phyloP scores from a whole-genome alignment of 2,797 vertebrate genomes.

The Micropoecilia bifurca region DNA sequence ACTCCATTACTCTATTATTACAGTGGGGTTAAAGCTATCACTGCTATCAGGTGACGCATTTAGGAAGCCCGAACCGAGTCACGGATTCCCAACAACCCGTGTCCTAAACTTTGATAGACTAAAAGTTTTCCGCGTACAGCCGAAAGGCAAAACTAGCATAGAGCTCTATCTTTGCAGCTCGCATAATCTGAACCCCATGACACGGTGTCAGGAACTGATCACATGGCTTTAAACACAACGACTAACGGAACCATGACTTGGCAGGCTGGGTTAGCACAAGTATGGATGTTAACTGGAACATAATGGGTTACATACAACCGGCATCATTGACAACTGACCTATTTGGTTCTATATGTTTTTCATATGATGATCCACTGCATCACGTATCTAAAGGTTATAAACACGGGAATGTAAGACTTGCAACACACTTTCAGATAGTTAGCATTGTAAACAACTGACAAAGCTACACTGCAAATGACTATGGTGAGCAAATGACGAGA shows the following conservation, averaged over 20 bases:
- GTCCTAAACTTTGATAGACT: background rate
- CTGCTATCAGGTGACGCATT: background rate
- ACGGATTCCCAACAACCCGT: background rate
- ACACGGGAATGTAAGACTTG: background rate
- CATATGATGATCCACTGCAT: background rate
- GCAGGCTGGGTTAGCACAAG: slow-evolving; percentile 66
- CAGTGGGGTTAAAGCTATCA: slow-evolving; percentile 1
- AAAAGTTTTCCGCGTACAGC: background rate
- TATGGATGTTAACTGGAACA: slow-evolving; percentile 1
- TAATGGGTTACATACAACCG: slow-evolving; percentile 5
- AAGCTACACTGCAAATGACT: background rate
- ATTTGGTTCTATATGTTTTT: background rate
- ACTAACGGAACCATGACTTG: slow-evolving; percentile 77
- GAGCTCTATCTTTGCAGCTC: slow-evolving; percentile 41
- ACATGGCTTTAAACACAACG: slow-evolving; percentile 79
- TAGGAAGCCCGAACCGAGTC: background rate
- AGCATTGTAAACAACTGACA: slow-evolving; percentile 9
- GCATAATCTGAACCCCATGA: slow-evolving; percentile 86
- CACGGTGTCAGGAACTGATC: slow-evolving; percentile 81
- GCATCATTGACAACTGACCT: background rate
- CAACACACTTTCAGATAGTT: slow-evolving; percentile 9
- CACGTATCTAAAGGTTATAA: background rate
- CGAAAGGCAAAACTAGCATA: slow-evolving; percentile 30
- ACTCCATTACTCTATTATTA: slow-evolving; percentile 5
- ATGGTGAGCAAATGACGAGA: background rate